Base-by-base conservation (phyloP, 1,140 invertebrate species). In the Neuroterus valhalla region DNA sequence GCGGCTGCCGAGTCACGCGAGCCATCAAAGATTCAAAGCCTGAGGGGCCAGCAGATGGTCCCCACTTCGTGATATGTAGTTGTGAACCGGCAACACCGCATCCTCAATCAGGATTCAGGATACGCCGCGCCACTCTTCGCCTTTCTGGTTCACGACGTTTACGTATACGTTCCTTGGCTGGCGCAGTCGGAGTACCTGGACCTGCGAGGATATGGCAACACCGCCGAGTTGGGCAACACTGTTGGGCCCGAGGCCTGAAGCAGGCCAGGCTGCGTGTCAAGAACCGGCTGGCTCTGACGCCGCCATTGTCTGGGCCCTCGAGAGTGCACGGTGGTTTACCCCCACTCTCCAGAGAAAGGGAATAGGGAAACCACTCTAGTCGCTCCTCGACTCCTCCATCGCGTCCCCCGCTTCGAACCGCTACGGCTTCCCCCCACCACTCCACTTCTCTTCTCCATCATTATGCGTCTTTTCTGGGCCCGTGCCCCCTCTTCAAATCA, bases 31-130 rank as follows among this genome's bases (percentile, higher is more conserved):
- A 89, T 89, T 87, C 88, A 89, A 86, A 86, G 82, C 80, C 85
- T 85, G 78, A 82, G 87, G 88, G 88, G 85, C 85, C 73, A 84
- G 86, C 88, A 89, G 89, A 89, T 89, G 89, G 86, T 88, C 85
- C 79, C 79, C 79, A 72, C 71, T 69, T 77, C 70, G 50, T 44
- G 26, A 68, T 66, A n/a, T n/a, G n/a, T n/a, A 19, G 44, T 55
- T 44, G 46, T 45, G 70, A 80, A 48, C 26, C 31, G 82, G 84
- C 82, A 85, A 85, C 79, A 62, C n/a, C 66, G 74, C 10, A 38
- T 38, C 8, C 31, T 38, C 31, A 38, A 38, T 38, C 31, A 38
- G 31, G 31, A 8, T 38, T 38, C 31, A 38, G 31, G 31, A 5
- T 8, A 10, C 6, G 31, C 6, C 66, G 52, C 15, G 19, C 43